Percentiles rank a stretch among this genome's conserved stretches.
Conservation (phyloP, 2,113 vertebrate species). For the Sturnus vulgaris region DNA sequence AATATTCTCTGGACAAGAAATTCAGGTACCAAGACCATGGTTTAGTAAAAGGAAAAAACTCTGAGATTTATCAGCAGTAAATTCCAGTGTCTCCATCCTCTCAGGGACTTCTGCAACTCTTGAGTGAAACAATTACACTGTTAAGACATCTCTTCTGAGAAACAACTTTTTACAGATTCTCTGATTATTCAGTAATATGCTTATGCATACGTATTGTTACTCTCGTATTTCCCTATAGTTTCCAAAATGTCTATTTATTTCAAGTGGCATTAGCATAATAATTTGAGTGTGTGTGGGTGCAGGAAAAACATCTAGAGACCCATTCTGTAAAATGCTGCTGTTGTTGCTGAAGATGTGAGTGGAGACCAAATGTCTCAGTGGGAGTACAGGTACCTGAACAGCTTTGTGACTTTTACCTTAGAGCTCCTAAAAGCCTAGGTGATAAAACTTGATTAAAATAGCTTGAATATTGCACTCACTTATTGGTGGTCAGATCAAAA, state of each 20-base stretch:
- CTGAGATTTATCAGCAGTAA: background rate
- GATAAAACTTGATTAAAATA: background rate
- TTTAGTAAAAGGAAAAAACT: background rate
- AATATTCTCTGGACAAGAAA: background rate
- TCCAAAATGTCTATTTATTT: background rate
- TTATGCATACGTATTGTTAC: background rate
- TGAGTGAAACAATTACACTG: background rate
- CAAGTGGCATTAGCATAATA: background rate
- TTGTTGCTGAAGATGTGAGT: background rate
- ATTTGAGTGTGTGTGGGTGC: background rate
- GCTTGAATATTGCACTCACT: constrained; percentile 74
- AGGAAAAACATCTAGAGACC: background rate
- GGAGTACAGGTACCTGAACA: background rate
- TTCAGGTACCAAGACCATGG: background rate
- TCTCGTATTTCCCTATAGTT: background rate
- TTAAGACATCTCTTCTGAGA: background rate
- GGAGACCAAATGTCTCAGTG: background rate
- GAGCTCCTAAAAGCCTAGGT: background rate
- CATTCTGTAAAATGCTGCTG: background rate
- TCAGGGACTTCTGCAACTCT: background rate
- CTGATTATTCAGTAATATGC: background rate
- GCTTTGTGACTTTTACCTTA: background rate
- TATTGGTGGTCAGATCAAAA: constrained; percentile 92
- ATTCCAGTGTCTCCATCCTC: background rate
- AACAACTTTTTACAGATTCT: background rate